Evolutionary conservation across 1,140 invertebrate genomes (phyloP), one percentile per base, ranked within the genome.

Genomic region (Druon quercuslanigerum): DNA sequence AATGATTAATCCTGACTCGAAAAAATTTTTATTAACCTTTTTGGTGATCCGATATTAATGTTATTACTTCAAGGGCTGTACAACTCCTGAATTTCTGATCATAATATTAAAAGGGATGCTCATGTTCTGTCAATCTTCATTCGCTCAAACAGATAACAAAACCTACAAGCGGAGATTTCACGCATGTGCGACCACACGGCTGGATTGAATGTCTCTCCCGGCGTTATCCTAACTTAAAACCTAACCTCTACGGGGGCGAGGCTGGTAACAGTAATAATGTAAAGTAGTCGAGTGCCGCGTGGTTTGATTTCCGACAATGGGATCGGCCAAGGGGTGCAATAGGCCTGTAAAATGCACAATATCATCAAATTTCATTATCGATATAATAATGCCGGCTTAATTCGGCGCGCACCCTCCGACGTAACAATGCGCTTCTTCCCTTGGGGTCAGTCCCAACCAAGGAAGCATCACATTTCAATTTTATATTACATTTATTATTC

Each of bases 301-400:
- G 88, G 85, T 90, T 86, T 85, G 83, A 87, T 86, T 87, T 79
- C 79, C 78, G 75, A 90, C 89, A 90, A 90, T 90, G 76, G 82
- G 81, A 74, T 17, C 75, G 78, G 75, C 54, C 75, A 76, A 75
- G 75, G 72, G 78, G 74, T 75, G 77, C 60, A 46, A 46, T 66
- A 79, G 77, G 83, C 81, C 89, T 85, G 87, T 85, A 83, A 91
- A 91, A 88, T 90, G 89, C 86, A 91, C 89, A 90, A 90, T 90
- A 88, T 91, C 90, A 88, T 91, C 88, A 90, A 91, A 91, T 91
- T 91, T 91, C 90, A 90, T 91, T 91, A 91, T 91, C 88, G 88
- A 87, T 82, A 84, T 88, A 88, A 91, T 91, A 91, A 91, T 89
- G 85, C 85, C 78, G 83, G 83, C 84, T 91, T 91, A 88, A 91